phyloP scores from a whole-genome alignment of 2,888 invertebrate genomes.

The Pycnomerus fuliginosus region DNA sequence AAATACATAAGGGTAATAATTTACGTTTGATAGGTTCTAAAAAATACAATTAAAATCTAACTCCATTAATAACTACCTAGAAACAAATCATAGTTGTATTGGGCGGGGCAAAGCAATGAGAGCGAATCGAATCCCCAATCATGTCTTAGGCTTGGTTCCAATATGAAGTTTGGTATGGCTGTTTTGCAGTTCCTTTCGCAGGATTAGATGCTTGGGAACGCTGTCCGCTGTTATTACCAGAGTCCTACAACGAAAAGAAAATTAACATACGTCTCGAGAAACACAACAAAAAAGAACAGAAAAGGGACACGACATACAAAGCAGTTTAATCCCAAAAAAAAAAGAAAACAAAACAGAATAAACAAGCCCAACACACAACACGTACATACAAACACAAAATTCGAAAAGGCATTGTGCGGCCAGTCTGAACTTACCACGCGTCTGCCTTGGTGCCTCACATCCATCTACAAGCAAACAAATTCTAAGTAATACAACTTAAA shows the following conservation, averaged over 20 bases:
- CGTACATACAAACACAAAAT: conserved; percentile 16
- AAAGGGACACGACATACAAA: conserved; percentile 2
- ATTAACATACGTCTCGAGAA: not conserved
- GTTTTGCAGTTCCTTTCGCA: conserved; percentile 60
- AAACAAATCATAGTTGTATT: conserved; percentile 1
- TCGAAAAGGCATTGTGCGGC: conserved; percentile 11
- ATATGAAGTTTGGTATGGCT: conserved; percentile 63
- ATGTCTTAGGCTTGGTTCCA: conserved; percentile 62
- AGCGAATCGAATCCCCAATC: conserved; percentile 30
- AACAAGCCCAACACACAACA: conserved; percentile 14
- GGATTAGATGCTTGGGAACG: conserved; percentile 58
- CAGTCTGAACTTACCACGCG: conserved; percentile 46
- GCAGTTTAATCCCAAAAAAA: conserved; percentile 1
- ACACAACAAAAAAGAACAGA: not conserved
- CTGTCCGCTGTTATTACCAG: conserved; percentile 56
- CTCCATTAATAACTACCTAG: conserved; percentile 30
- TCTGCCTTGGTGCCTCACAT: conserved; percentile 55
- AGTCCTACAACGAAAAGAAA: conserved; percentile 55
- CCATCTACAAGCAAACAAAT: conserved; percentile 57
- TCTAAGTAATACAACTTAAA: conserved; percentile 47
- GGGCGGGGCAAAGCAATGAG: conserved; percentile 37
- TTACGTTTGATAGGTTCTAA: conserved; percentile 32
- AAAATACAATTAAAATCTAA: conserved; percentile 35
- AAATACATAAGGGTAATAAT: conserved; percentile 38
- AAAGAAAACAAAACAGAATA: conserved; percentile 1